Evolutionary conservation across 2,113 vertebrate genomes (phyloP).

Genomic region (Shinisaurus crocodilurus): DNA sequence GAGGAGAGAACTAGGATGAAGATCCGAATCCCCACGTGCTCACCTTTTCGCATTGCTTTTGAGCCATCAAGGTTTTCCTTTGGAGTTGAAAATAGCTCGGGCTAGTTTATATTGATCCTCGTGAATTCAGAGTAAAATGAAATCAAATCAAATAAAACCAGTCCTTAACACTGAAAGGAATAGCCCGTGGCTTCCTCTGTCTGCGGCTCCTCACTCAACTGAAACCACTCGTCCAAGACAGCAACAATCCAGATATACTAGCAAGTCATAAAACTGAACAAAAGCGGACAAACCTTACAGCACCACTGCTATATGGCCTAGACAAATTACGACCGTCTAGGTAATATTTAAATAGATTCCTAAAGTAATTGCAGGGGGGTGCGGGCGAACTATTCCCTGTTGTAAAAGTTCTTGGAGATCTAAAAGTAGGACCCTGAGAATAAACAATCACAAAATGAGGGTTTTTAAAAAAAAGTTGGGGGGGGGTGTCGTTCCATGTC

Average conservation of each 20-base stretch:
- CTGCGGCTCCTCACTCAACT: constrained; percentile 87
- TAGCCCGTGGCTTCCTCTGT: constrained; percentile 83
- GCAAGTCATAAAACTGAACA: constrained; percentile 99
- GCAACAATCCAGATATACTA: constrained; percentile 95
- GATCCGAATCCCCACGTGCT: constrained; percentile 40
- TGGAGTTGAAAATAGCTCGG: constrained; percentile 6
- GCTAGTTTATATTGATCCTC: constrained; percentile 25
- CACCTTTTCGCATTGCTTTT: constrained; percentile 72
- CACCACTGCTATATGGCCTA: constrained; percentile 86
- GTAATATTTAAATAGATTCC: constrained; percentile 94
- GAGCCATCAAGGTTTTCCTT: constrained; percentile 55
- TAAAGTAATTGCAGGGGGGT: constrained; percentile 84
- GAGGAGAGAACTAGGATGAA: background rate
- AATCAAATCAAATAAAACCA: constrained; percentile 13
- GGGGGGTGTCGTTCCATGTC: constrained; percentile 79
- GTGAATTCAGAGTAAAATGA: constrained; percentile 7
- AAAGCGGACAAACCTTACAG: constrained; percentile 95
- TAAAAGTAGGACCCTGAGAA: constrained; percentile 82
- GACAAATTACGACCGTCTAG: constrained; percentile 89
- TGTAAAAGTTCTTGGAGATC: constrained; percentile 85
- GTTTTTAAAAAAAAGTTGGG: constrained; percentile 60
- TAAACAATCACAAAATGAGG: constrained; percentile 82
- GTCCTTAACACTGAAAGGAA: constrained; percentile 70
- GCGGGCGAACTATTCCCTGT: constrained; percentile 80
- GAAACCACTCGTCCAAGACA: constrained; percentile 91